Evolutionary conservation across 1,140 invertebrate species (phyloP).

Genomic region (Bombus breviceps): DNA sequence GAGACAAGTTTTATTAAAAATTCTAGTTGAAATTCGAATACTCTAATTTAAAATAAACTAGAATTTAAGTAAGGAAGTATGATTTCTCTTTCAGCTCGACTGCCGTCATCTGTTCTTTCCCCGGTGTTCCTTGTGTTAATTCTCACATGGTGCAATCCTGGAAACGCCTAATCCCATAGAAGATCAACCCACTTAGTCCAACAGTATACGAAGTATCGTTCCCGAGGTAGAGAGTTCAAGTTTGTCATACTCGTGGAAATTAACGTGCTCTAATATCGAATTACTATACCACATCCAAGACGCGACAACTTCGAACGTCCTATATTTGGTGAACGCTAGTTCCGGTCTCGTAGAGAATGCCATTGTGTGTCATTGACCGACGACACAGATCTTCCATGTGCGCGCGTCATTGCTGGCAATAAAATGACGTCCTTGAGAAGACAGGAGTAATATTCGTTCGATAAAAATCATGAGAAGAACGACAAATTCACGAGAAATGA

Average conservation of each 20-base stretch:
- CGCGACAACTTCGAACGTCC: not conserved
- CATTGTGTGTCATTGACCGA: conserved; percentile 16
- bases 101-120: not conserved
- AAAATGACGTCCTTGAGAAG: conserved; percentile 3
- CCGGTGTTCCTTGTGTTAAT: not conserved
- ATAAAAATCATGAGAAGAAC: conserved; percentile 22
- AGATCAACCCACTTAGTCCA: not conserved
- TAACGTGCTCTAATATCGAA: not conserved
- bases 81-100: not conserved
- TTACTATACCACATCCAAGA: not conserved
- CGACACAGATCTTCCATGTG: not conserved
- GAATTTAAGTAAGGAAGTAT: not conserved
- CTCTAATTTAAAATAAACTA: not conserved
- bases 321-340: conserved; percentile 1
- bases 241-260: conserved; percentile 19
- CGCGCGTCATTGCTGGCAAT: conserved; percentile 1
- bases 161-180: conserved; percentile 2
- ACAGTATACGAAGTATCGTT: not conserved
- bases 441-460: conserved; percentile 20
- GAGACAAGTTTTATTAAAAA: not conserved
- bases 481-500: not conserved
- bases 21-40: too few species aligned
- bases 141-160: not conserved
- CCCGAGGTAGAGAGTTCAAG: not conserved
- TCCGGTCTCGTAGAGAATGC: not conserved